Evolutionary conservation across 2,797 vertebrate species (phyloP).

Genomic region (Philypnodon macrostomus): DNA sequence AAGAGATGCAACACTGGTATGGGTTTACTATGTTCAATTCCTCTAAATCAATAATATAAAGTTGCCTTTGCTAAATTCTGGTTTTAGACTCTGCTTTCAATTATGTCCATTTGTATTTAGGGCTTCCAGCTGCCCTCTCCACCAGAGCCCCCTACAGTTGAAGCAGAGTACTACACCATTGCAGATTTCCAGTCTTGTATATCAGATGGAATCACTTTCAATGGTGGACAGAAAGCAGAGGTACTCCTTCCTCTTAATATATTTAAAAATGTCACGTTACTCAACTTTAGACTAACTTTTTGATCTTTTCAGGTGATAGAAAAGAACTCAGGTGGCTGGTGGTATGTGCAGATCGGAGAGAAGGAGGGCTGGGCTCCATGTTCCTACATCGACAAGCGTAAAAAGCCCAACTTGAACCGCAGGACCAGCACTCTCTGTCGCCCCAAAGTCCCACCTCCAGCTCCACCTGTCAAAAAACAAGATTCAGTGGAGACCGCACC

Average conservation of each 20-base stretch:
- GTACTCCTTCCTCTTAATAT: conserved; percentile 66
- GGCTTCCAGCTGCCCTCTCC: conserved; percentile 96
- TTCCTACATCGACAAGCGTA: conserved; percentile 98
- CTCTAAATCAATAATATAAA: not conserved
- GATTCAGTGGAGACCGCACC: conserved; percentile 82
- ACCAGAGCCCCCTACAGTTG: conserved; percentile 96
- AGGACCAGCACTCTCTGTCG: conserved; percentile 95
- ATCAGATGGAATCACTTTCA: conserved; percentile 98
- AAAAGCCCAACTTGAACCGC: conserved; percentile 95
- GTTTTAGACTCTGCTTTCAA: conserved; percentile 2
- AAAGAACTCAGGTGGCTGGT: conserved; percentile 99
- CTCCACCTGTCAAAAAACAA: conserved; percentile 92
- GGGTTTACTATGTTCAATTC: conserved; percentile 23
- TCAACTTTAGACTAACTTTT: not conserved
- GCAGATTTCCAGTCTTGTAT: conserved; percentile 99
- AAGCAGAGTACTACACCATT: conserved; percentile 99
- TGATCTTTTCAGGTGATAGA: conserved; percentile 87
- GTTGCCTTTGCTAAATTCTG: not conserved
- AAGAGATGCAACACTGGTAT: conserved; percentile 94
- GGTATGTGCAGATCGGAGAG: conserved; percentile 98
- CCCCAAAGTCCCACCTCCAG: conserved; percentile 96
- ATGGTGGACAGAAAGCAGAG: conserved; percentile 98
- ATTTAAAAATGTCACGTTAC: not conserved
- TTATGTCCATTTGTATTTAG: conserved; percentile 53
- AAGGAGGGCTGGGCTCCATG: conserved; percentile 98